Evolutionary conservation across 2,113 vertebrate genomes (phyloP).

Genomic region (Panthera uncia): DNA sequence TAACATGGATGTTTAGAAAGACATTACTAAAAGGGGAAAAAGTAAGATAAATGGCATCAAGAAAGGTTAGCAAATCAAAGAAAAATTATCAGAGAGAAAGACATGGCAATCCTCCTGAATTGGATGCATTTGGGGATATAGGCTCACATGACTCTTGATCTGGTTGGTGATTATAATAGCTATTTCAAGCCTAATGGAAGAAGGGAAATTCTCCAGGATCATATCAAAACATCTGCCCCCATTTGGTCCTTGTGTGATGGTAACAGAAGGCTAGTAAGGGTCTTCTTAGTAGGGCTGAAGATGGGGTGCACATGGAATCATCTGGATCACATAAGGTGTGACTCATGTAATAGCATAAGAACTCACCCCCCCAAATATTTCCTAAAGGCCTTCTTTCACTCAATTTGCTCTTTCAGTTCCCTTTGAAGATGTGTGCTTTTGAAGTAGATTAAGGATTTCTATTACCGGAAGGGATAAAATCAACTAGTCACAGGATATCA

Average conservation of each 20-base stretch:
- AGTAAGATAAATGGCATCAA: slow-evolving; percentile 82
- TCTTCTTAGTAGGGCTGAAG: background rate
- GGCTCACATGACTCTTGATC: slow-evolving; percentile 52
- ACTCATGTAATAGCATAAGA: background rate
- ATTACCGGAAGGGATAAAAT: background rate
- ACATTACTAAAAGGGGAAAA: slow-evolving; percentile 73
- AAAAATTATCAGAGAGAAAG: slow-evolving; percentile 81
- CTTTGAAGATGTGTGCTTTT: slow-evolving; percentile 42
- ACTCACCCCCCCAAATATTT: background rate
- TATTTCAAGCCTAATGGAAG: slow-evolving; percentile 75
- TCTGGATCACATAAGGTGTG: background rate
- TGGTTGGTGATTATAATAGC: slow-evolving; percentile 63
- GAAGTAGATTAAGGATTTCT: slow-evolving; percentile 17
- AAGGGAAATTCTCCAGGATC: slow-evolving; percentile 63
- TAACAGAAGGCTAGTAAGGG: background rate
- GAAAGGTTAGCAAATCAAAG: slow-evolving; percentile 85
- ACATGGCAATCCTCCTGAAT: slow-evolving; percentile 77
- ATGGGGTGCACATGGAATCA: background rate
- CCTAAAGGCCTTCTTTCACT: background rate
- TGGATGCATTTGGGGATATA: slow-evolving; percentile 68
- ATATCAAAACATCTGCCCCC: background rate
- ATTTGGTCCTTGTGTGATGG: background rate
- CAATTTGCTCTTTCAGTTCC: background rate
- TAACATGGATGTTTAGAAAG: slow-evolving; percentile 82
- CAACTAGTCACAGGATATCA: background rate